Evolutionary conservation across 1,140 invertebrate genomes (phyloP), one percentile per base, ranked within the genome.

Genomic region (Listronotus oregonensis): DNA sequence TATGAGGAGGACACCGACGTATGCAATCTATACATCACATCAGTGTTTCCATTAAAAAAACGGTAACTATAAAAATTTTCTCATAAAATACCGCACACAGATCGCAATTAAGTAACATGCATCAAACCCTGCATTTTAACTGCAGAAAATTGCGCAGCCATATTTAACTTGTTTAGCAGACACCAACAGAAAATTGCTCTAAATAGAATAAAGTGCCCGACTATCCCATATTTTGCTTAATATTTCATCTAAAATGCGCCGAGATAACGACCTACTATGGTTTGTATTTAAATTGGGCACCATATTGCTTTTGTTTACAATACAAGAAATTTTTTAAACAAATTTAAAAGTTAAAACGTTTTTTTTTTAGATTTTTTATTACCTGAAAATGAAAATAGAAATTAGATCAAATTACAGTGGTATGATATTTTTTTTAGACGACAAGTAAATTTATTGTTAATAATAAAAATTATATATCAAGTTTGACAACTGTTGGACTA

Each of bases 111-210:
- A 57, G 42, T 39, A 57, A 37, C 55, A 57, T 57, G 31, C 40
- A 21, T 57, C 39, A 57, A 57, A 57, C 21, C 43, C 15, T 9
- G 40, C 40, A 57, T 44, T 57, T 57, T 43, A 27, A 27, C 55
- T 42, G 40, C 17, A 57, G 55, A 57, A 43, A 57, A 44, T 57
- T 57, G 55, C 55, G 43, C 40, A 10, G 40, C 39, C 40, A 60
- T 66, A 66, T 66, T 60, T 66, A 32, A 51, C 40, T 59, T 52
- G 55, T 57, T 57, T 46, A 57, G 64, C 58, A 52, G 64, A 39
- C 49, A 58, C 44, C 55, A 52, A 66, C 46, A 59, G 56, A 66
- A 66, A 66, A 66, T 66, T 66, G 64, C 56, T 60, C 27, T 66
- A 60, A 66, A 66, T 60, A 58, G 64, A 60, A 66, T 46, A 66